Evolutionary conservation across 1,140 invertebrate genomes (phyloP), one percentile per base, ranked within the genome.

Genomic region (Bombus pyrosoma): DNA sequence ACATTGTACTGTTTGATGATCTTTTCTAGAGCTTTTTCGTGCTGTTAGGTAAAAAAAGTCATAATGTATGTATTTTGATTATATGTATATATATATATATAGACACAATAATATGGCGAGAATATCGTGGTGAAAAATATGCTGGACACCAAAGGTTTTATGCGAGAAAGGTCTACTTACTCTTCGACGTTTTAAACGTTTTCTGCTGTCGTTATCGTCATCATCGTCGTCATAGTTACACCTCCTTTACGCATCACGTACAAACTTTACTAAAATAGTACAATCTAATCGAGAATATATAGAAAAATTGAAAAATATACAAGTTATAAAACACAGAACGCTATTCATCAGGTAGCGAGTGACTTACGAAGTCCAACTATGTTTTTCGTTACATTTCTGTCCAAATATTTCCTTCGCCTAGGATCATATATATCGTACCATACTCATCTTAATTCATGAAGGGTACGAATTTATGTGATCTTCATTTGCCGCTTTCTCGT

Each of bases 271-370:
- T 89, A 89, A 89, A 83, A 89, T 62, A 83, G 77, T 86, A 87
- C 64, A 74, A 71, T 47, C 75, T 83, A 83, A 81, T 87, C 57
- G 64, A 82, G 34, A 47, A 84, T 80, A 89, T 89, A 86, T 83
- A 86, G 69, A 89, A 89, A 78, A 90, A 90, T 86, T 89, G 81
- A 89, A 81, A 83, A 89, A 87, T 89, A 89, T 86, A 89, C 80
- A 81, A 79, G 83, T 86, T 90, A 89, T 84, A 84, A 90, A 89
- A 90, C 81, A 83, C 74, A 89, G 59, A 89, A 89, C 74, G 71
- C 68, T 53, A 39, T 87, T 87, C 66, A 62, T 86, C 86, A 84
- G 74, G 78, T 84, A 83, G 74, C 85, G 71, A 73, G 84, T 79
- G 74, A 89, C 43, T 86, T 78, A 5, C 71, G 34, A 87, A 86